Conservation (phyloP, 2,113 vertebrate species). For the Actenoides lindsayi region DNA sequence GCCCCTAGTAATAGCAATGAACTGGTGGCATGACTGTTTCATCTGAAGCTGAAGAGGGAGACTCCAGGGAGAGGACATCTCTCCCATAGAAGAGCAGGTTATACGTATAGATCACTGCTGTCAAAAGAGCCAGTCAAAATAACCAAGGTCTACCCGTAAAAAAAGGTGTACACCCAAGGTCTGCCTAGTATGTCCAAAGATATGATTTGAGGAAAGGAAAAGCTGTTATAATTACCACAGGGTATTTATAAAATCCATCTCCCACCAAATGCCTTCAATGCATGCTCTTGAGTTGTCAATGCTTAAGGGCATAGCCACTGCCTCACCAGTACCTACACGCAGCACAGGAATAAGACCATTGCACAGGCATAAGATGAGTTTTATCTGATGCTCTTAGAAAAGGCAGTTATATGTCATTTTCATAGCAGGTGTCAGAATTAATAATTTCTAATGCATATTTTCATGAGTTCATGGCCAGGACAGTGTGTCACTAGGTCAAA, state of each 20-base stretch:
- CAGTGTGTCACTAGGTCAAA: neutral
- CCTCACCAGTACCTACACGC: neutral
- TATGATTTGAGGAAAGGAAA: neutral
- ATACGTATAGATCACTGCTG: neutral
- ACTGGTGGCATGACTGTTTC: neutral
- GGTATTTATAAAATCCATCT: neutral
- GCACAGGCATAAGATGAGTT: neutral
- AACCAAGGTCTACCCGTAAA: neutral
- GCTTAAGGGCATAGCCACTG: neutral
- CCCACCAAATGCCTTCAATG: neutral
- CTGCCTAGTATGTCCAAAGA: neutral
- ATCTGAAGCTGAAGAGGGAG: neutral
- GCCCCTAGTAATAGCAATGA: neutral
- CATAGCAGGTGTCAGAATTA: neutral
- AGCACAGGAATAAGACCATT: neutral
- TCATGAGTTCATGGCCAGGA: neutral
- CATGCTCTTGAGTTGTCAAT: neutral
- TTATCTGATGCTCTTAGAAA: neutral
- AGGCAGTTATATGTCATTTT: neutral
- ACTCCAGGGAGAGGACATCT: neutral
- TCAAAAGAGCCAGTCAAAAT: neutral
- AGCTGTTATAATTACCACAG: neutral
- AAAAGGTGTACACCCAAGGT: neutral
- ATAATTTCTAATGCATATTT: neutral
- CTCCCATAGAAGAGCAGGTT: neutral